phyloP scores from a whole-genome alignment of 2,888 invertebrate genomes.

The Melieria omissa region DNA sequence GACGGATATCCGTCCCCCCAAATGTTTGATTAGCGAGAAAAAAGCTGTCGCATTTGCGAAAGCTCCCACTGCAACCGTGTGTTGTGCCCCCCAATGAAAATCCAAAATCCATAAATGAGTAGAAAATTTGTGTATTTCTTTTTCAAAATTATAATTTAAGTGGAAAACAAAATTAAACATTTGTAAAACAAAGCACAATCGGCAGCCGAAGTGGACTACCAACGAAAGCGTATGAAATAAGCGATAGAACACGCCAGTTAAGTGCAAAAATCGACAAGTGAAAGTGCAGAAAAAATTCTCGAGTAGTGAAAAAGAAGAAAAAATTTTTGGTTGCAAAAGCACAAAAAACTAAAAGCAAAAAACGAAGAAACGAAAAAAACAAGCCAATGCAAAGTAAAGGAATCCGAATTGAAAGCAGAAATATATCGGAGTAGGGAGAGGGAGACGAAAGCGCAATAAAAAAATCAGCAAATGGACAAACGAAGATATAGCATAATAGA shows the following conservation, averaged over 20 bases:
- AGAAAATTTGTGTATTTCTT: slow-evolving; percentile 26
- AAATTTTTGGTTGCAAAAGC: slow-evolving; percentile 20
- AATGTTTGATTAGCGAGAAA: too few species aligned
- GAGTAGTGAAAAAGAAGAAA: slow-evolving; percentile 27
- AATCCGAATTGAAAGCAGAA: slow-evolving; percentile 21
- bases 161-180: slow-evolving; percentile 14
- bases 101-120: slow-evolving; percentile 27
- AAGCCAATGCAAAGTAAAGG: slow-evolving; percentile 16
- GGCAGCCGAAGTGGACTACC: slow-evolving; percentile 15
- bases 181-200: slow-evolving; percentile 17
- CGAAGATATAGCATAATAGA: not conserved
- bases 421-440: slow-evolving; percentile 13
- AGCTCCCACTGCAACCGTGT: too few species aligned
- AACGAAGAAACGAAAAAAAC: slow-evolving; percentile 11
- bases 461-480: not conserved
- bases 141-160: slow-evolving; percentile 22
- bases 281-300: slow-evolving; percentile 16
- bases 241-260: too few species aligned
- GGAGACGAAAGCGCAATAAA: not conserved
- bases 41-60: too few species aligned
- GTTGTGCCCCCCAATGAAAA: slow-evolving; percentile 13
- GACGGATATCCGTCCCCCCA: too few species aligned
- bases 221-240: slow-evolving; percentile 5
- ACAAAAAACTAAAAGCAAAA: slow-evolving; percentile 5
- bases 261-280: not conserved